Conservation (phyloP, 2,888 invertebrate genomes). For the Eueremaeus valkanovi region DNA sequence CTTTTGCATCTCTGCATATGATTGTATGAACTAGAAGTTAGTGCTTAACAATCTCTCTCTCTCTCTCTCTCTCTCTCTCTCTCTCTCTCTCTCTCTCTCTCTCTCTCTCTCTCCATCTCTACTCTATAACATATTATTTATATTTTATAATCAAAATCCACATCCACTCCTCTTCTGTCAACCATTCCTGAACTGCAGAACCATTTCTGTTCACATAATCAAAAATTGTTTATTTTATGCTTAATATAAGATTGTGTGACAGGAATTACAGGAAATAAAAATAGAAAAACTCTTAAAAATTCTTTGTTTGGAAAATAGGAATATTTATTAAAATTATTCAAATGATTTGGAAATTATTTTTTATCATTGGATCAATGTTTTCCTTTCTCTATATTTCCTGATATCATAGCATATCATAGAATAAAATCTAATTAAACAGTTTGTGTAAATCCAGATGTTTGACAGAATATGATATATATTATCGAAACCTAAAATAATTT, state of each 20-base stretch:
- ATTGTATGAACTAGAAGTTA: not conserved
- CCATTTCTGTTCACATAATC: conserved; percentile 18
- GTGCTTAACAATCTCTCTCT: not conserved
- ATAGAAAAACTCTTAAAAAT: not conserved
- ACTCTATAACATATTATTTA: not conserved
- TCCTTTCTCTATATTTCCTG: not conserved
- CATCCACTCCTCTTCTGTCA: not conserved
- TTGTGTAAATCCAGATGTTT: conserved; percentile 14
- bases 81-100: not conserved
- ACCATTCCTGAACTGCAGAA: conserved; percentile 7
- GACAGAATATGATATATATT: not conserved
- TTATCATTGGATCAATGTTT: not conserved
- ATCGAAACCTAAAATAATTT: not conserved
- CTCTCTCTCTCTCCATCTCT: not conserved
- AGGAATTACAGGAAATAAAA: too few species aligned
- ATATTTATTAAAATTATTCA: not conserved
- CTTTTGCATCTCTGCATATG: too few species aligned
- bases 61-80: not conserved
- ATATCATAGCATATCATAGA: not conserved
- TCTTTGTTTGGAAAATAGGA: not conserved
- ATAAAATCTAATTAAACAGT: not conserved
- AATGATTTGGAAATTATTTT: not conserved
- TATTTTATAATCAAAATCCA: not conserved
- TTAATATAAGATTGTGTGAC: too few species aligned
- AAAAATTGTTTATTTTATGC: not conserved